Evolutionary conservation across 2,113 vertebrate genomes (phyloP), one percentile per base, ranked within the genome.

Genomic region (Shinisaurus crocodilurus): DNA sequence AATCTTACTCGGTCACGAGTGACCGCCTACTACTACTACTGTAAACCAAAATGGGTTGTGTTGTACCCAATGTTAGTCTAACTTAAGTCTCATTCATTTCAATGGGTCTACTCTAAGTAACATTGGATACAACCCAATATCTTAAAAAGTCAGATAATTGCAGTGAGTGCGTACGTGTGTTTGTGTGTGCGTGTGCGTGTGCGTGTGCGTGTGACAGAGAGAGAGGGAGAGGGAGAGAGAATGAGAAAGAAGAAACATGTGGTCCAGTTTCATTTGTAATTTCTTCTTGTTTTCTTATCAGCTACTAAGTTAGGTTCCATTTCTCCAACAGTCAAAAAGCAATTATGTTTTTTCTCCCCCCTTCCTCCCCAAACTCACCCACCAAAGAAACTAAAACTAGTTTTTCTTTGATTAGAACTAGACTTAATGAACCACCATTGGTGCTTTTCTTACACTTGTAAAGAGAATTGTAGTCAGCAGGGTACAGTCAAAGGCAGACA

Each of bases 351-450:
- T 27, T 3, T 60, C 80, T 16, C 34, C 34, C 20, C 6, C n/a
- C n/a, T n/a, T n/a, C 27, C 9, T 34, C 5, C 9, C 29, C 27
- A 50, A 48, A 48, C 3, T 87, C 48, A 93, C 92, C 40, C 2
- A n/a, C 45, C 91, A 86, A 92, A 93, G 72, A 94, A 91, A 95
- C 9, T 4, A 1, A 94, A 90, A 87, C 72, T 77, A 86, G 60
- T 91, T 92, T 90, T 82, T 77, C 13, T 50, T 37, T 89, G 90
- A 50, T 90, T 92, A 72, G 37, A 90, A 74, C 34, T 83, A 82
- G 87, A 94, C 75, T 93, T 89, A 92, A 95, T 95, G 77, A 15
- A 95, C 92, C 0, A 0, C 80, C 57, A 45, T 43, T 90, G 82
- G 65, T 85, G 90, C 45, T 92, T 84, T 86, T 93, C 91, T 94